These are phyloP conservation scores for Aspidapion aeneum DNA, from an alignment of 2,888 invertebrate genomes.

Conservation along the genomic window DNA sequence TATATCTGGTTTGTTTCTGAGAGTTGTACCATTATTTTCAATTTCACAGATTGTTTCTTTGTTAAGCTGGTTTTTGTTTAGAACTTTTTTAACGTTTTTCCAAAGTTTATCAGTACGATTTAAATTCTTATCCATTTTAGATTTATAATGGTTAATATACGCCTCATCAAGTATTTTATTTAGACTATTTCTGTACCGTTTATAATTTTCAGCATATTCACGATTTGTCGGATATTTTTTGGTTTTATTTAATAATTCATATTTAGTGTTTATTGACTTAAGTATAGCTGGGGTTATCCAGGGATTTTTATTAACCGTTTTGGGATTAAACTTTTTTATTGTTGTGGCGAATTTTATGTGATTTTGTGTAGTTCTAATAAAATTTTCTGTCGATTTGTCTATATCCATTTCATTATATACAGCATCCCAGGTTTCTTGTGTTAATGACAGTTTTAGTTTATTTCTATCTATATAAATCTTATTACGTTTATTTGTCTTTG, in stretches of 20 bases:
- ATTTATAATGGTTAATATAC: background rate
- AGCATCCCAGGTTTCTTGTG: background rate
- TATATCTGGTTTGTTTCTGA: slow-evolving; percentile 4
- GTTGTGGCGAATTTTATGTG: background rate
- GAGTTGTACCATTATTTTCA: background rate
- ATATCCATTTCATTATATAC: slow-evolving; percentile 4
- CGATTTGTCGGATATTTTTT: slow-evolving; percentile 2
- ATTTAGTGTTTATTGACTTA: slow-evolving; percentile 8
- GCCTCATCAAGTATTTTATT: background rate
- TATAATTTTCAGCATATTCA: background rate
- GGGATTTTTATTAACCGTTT: background rate
- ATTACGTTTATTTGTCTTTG: background rate
- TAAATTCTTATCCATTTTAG: background rate
- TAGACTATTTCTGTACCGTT: background rate
- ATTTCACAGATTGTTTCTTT: slow-evolving; percentile 2
- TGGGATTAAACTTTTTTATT: background rate
- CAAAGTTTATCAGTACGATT: background rate
- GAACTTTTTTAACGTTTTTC: slow-evolving; percentile 1
- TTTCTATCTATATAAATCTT: background rate
- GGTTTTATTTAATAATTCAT: slow-evolving; percentile 4
- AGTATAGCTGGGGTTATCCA: slow-evolving; percentile 6
- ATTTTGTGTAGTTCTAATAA: slow-evolving; percentile 3
- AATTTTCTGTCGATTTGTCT: slow-evolving; percentile 2
- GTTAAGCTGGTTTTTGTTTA: background rate
- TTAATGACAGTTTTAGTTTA: no score